These are phyloP conservation scores for Mimumesa dahlbomi DNA, from an alignment of 2,888 invertebrate genomes.

Conservation along the genomic window DNA sequence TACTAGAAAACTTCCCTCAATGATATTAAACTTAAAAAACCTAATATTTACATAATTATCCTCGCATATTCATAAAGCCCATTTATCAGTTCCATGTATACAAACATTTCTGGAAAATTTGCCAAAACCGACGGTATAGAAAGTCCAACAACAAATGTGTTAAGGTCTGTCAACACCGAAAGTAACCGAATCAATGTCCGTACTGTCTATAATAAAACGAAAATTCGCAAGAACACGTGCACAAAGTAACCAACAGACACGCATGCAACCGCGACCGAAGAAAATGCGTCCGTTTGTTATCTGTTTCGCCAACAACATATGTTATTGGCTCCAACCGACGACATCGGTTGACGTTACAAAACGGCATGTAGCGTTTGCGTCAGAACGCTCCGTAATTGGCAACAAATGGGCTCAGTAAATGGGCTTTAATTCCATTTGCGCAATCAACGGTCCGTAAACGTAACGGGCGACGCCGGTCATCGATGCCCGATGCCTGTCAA, in stretches of 20 bases:
- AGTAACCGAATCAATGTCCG: too few species aligned
- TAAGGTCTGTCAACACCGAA: too few species aligned
- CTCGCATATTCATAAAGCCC: too few species aligned
- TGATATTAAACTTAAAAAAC: too few species aligned
- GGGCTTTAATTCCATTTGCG: slow-evolving; percentile 70
- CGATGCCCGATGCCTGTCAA: slow-evolving; percentile 31
- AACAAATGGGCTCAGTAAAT: slow-evolving; percentile 66
- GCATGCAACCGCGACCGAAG: neutral
- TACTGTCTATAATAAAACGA: too few species aligned
- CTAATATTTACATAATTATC: too few species aligned
- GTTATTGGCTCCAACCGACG: neutral
- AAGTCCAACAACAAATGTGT: too few species aligned
- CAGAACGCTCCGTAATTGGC: slow-evolving; percentile 67
- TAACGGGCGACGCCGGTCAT: slow-evolving; percentile 27
- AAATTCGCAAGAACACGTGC: neutral
- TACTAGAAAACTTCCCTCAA: too few species aligned
- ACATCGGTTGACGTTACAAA: slow-evolving; percentile 38
- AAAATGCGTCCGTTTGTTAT: neutral
- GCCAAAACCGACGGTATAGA: too few species aligned
- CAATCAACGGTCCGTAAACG: slow-evolving; percentile 63
- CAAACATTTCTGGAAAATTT: too few species aligned
- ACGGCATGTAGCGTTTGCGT: slow-evolving; percentile 57
- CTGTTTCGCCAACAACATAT: neutral
- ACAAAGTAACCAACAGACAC: neutral
- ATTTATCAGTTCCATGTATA: too few species aligned